Percentiles rank a stretch among this genome's conserved stretches.
These are phyloP conservation scores for Pica pica DNA, from an alignment of 2,113 vertebrate genomes.

Conservation along the genomic window DNA sequence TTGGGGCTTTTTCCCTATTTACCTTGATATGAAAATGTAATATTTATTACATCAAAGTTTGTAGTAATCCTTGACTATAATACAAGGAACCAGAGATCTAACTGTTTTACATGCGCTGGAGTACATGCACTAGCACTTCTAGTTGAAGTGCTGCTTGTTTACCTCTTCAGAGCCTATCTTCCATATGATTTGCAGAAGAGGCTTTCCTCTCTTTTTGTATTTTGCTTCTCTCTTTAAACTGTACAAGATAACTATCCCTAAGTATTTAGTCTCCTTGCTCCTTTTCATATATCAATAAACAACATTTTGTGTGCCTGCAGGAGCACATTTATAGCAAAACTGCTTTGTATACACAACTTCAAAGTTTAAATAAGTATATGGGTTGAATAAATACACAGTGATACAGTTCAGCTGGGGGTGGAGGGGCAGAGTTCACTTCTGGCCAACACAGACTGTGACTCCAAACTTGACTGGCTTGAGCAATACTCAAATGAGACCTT, in stretches of 20 bases:
- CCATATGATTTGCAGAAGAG: not conserved
- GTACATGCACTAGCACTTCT: not conserved
- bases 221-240: not conserved
- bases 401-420: not conserved
- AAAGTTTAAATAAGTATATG: not conserved
- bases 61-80: not conserved
- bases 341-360: not conserved
- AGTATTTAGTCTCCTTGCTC: not conserved
- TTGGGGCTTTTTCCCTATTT: not conserved
- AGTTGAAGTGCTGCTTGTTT: not conserved
- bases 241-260: not conserved
- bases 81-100: not conserved
- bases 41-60: not conserved
- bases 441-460: not conserved
- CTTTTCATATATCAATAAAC: not conserved
- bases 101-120: not conserved
- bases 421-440: not conserved
- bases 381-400: constrained; percentile 6
- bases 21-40: not conserved
- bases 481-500: not conserved
- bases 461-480: not conserved
- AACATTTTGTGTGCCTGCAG: not conserved
- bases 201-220: not conserved
- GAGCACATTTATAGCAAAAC: not conserved
- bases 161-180: not conserved